A percentile compares a stretch with the other conserved stretches of the same genome.
Conservation (phyloP, 2,113 vertebrate species). For the Peromyscus maniculatus region DNA sequence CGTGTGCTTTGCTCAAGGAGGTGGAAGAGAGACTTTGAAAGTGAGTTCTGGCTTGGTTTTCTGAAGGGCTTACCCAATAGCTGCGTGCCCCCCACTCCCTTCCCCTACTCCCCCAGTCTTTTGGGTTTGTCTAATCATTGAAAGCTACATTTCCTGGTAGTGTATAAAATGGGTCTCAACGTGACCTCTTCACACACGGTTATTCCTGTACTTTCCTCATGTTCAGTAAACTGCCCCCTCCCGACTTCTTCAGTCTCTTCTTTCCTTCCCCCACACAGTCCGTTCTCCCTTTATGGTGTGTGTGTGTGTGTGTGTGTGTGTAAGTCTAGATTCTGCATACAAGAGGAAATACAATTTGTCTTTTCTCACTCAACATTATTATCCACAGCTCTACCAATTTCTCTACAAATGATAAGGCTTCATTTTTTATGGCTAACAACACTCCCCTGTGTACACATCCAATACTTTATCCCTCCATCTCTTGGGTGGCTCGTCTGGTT, state of each 20-base stretch:
- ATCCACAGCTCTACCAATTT: not conserved
- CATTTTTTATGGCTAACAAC: not conserved
- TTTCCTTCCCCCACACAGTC: not conserved
- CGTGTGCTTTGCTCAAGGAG: slow-evolving; percentile 91
- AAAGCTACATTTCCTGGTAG: not conserved
- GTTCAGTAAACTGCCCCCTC: not conserved
- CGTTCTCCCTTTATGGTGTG: not conserved
- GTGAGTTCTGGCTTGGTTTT: slow-evolving; percentile 81
- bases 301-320: not conserved
- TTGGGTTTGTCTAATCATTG: not conserved
- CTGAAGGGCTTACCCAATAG: not conserved
- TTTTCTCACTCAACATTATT: not conserved
- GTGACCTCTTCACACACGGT: not conserved
- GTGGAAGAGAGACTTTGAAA: slow-evolving; percentile 90
- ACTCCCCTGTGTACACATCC: not conserved
- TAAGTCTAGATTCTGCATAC: not conserved
- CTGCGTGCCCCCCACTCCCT: not conserved
- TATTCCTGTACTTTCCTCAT: not conserved
- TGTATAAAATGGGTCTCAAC: not conserved
- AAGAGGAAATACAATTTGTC: not conserved
- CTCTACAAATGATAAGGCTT: not conserved
- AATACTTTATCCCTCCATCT: not conserved
- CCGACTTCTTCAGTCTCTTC: not conserved
- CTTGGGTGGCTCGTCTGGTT: not conserved
- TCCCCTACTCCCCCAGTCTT: not conserved